phyloP scores from a whole-genome alignment of 2,888 invertebrate genomes.

The Caenorhabditis wallacei region DNA sequence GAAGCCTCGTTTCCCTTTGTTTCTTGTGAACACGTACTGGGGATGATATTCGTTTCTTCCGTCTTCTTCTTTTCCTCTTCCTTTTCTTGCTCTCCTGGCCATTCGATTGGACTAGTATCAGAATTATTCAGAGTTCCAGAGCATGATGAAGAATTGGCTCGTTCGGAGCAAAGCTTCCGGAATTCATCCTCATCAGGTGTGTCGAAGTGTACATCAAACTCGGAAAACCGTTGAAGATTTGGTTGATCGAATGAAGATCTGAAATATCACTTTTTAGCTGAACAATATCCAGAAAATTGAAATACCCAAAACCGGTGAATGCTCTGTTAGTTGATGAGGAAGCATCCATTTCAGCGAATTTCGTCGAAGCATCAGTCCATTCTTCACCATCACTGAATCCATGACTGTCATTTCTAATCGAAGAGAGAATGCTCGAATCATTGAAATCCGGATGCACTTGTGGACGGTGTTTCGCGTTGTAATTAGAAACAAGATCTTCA shows the following conservation, averaged over 20 bases:
- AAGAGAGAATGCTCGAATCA: slow-evolving; percentile 35
- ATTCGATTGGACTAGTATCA: slow-evolving; percentile 9
- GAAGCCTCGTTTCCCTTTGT: slow-evolving; percentile 8
- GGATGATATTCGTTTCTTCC: not conserved
- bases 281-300: not conserved
- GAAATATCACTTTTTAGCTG: not conserved
- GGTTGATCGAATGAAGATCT: slow-evolving; percentile 26
- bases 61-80: not conserved
- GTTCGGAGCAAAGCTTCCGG: slow-evolving; percentile 60
- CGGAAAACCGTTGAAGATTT: slow-evolving; percentile 30
- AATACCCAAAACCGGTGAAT: slow-evolving; percentile 15
- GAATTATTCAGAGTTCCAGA: slow-evolving; percentile 3
- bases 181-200: slow-evolving; percentile 66
- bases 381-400: slow-evolving; percentile 61
- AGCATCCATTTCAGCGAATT: slow-evolving; percentile 47
- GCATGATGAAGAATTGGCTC: slow-evolving; percentile 54
- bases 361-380: slow-evolving; percentile 53
- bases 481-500: slow-evolving; percentile 36
- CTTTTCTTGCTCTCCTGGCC: slow-evolving; percentile 53
- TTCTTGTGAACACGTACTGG: slow-evolving; percentile 39
- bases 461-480: slow-evolving; percentile 50
- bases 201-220: slow-evolving; percentile 49
- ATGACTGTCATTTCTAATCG: slow-evolving; percentile 43
- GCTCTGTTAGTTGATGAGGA: slow-evolving; percentile 9
- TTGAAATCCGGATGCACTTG: slow-evolving; percentile 26